phyloP scores from a whole-genome alignment of 2,888 invertebrate genomes.

The Tuta absoluta region DNA sequence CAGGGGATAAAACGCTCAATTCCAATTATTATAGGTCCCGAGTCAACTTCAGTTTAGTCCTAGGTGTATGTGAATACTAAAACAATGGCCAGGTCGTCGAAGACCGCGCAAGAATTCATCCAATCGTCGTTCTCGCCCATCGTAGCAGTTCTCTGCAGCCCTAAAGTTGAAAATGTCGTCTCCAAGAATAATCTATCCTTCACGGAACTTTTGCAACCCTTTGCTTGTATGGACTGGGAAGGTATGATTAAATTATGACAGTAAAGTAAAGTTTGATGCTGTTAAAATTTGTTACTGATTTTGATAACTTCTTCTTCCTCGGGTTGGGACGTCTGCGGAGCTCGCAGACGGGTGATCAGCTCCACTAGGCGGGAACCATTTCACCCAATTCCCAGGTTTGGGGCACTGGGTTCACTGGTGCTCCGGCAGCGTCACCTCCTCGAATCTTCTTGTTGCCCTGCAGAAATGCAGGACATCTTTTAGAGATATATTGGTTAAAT shows the following conservation, averaged over 20 bases:
- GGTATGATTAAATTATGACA: conserved; percentile 44
- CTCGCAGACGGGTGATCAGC: too few relatives aligned
- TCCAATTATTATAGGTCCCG: background rate
- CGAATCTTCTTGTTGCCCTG: too few relatives aligned
- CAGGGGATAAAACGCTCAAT: background rate
- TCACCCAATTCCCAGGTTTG: too few relatives aligned
- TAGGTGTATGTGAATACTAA: conserved; percentile 36
- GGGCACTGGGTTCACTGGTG: too few relatives aligned
- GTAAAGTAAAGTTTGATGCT: too few relatives aligned
- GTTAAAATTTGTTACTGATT: too few relatives aligned
- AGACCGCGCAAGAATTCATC: conserved; percentile 91
- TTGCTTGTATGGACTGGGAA: conserved; percentile 85
- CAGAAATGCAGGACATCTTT: too few relatives aligned
- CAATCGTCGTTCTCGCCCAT: conserved; percentile 94
- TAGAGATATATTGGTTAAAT: too few relatives aligned
- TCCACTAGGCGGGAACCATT: too few relatives aligned
- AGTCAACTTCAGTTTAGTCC: background rate
- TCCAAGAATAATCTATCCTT: conserved; percentile 95
- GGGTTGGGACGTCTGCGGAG: too few relatives aligned
- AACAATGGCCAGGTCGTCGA: conserved; percentile 50
- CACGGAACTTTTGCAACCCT: conserved; percentile 94
- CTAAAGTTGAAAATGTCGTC: conserved; percentile 90
- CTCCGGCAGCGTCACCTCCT: too few relatives aligned
- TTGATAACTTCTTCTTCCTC: too few relatives aligned
- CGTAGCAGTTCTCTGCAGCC: conserved; percentile 91